Evolutionary conservation across 2,888 invertebrate species (phyloP), one percentile per base, ranked within the genome.

Genomic region (Tenthredo mesomela): DNA sequence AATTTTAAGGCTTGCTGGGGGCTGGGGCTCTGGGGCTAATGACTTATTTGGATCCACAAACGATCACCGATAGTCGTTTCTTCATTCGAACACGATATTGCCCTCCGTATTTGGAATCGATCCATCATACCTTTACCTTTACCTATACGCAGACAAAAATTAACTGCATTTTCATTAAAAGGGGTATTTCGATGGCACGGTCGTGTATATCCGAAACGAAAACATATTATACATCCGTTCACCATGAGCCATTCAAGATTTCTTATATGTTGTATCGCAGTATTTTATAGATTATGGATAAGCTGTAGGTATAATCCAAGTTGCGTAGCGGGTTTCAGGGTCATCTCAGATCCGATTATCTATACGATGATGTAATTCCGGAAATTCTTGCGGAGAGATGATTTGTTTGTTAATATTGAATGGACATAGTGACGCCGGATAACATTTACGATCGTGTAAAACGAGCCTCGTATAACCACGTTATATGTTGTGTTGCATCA

Each of bases 31-130:
- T 33, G 33, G 33, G 61, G 61, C 78, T 80, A 80, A 80, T 80
- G 61, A 80, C 78, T 80, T 80, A 58, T 61, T 61, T 37, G 12
- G 78, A 61, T 80, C 58, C 78, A 61, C 61, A 47, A 37, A 75
- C 71, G 37, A 5, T 50, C 7, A 47, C 50, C 29, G 29, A 47
- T 75, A 25, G 18, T 75, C 50, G 5, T 50, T 75, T 50, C 29
- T 12, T 37, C 71, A 1, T 43, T 43, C 71, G 25, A 37, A 37
- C 43, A 21, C 40, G n/a, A 6, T 70, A 70, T 70, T n/a, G 70
- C 18, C 7, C 1, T 70, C 2, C 40, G 21, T 40, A 21, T 40
- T n/a, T 12, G 40, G 43, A 43, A 71, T 71, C 21, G 21, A 71
- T 71, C 21, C 33, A 70, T 43, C 40, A 43, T 54, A 54, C 2